phyloP scores from a whole-genome alignment of 2,888 invertebrate species.

The Steinernema hermaphroditum region DNA sequence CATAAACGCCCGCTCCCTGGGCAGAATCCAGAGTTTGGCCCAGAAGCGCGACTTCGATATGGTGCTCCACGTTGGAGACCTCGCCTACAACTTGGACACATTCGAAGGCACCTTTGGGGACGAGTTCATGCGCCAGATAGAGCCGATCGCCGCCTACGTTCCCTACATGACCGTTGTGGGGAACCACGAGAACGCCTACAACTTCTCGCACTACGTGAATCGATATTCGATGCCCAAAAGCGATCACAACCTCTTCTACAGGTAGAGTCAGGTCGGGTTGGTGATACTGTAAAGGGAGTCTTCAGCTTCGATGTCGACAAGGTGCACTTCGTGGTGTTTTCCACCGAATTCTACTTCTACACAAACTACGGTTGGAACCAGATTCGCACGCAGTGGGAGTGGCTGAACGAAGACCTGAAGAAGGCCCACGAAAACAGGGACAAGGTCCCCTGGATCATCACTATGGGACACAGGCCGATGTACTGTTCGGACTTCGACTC shows the following conservation, averaged over 20 bases:
- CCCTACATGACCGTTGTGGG: slow-evolving; percentile 80
- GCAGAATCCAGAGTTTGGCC: slow-evolving; percentile 81
- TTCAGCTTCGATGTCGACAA: slow-evolving; percentile 86
- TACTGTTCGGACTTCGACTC: slow-evolving; percentile 81
- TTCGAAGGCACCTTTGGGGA: slow-evolving; percentile 82
- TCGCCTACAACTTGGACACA: slow-evolving; percentile 85
- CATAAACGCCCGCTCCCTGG: slow-evolving; percentile 83
- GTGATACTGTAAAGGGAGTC: not conserved
- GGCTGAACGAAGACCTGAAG: slow-evolving; percentile 48
- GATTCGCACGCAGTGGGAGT: slow-evolving; percentile 45
- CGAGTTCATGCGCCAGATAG: slow-evolving; percentile 87
- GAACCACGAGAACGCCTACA: slow-evolving; percentile 72
- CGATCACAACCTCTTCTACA: slow-evolving; percentile 64
- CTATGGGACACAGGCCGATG: slow-evolving; percentile 85
- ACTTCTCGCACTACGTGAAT: slow-evolving; percentile 88
- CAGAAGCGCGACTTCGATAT: slow-evolving; percentile 72
- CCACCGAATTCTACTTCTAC: slow-evolving; percentile 90
- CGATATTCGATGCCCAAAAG: slow-evolving; percentile 84
- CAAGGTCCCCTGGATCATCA: slow-evolving; percentile 78
- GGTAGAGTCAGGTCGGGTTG: slow-evolving; percentile 36
- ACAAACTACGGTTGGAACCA: slow-evolving; percentile 81
- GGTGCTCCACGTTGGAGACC: slow-evolving; percentile 75
- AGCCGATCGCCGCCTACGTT: slow-evolving; percentile 82
- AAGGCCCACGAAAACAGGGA: slow-evolving; percentile 41
- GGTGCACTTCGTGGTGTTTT: slow-evolving; percentile 83